phyloP scores from a whole-genome alignment of 2,797 vertebrate genomes.

The Rhinatrema bivittatum region DNA sequence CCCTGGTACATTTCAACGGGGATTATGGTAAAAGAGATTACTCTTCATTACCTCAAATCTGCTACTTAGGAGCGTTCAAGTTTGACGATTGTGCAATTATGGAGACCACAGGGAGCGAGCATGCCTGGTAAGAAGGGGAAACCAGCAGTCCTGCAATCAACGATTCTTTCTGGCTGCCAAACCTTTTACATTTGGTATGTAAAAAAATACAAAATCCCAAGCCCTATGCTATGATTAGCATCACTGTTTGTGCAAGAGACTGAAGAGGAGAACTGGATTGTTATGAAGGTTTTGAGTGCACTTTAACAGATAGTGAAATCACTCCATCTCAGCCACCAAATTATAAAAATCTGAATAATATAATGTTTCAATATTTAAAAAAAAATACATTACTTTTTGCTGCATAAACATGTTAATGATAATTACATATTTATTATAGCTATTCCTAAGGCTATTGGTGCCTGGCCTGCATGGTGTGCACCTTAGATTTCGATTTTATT shows the following conservation, averaged over 20 bases:
- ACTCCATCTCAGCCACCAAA: conserved; percentile 35
- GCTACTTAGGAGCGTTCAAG: too few species aligned
- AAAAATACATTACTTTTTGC: conserved; percentile 38
- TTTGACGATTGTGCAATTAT: too few species aligned
- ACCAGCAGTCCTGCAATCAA: conserved; percentile 33
- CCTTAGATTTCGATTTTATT: conserved; percentile 29
- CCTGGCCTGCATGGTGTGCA: conserved; percentile 50
- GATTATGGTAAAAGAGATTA: too few species aligned
- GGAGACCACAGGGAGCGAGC: conserved; percentile 26
- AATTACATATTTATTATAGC: conserved; percentile 40
- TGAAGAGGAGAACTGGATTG: conserved; percentile 16
- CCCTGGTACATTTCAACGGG: too few species aligned
- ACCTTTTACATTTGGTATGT: conserved; percentile 20
- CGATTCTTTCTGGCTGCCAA: conserved; percentile 19
- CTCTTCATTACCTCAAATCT: too few species aligned
- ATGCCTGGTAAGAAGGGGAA: conserved; percentile 31
- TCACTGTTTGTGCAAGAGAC: conserved; percentile 22
- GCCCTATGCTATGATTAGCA: conserved; percentile 15
- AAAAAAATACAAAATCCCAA: conserved; percentile 30
- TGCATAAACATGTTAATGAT: conserved; percentile 16
- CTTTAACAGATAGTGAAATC: conserved; percentile 28
- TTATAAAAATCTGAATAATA: conserved; percentile 15
- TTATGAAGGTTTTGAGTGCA: conserved; percentile 10
- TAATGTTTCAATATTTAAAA: conserved; percentile 15
- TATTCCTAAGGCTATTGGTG: conserved; percentile 33